Evolutionary conservation across 2,113 vertebrate species (phyloP).

Genomic region (Hippocampus comes): DNA sequence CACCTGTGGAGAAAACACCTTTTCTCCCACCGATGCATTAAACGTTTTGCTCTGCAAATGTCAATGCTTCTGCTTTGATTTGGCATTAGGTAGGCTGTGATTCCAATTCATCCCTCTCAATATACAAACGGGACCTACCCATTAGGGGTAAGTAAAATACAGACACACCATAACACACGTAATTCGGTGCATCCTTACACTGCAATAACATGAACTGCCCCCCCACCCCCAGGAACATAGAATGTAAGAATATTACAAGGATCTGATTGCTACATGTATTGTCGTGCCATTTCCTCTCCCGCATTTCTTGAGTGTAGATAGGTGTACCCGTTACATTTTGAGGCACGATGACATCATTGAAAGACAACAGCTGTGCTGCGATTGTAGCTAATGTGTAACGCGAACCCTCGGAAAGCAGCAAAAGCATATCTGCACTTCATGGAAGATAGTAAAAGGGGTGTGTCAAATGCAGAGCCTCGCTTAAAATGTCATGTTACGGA

Average conservation of each 20-base stretch:
- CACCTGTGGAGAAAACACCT: conserved; percentile 47
- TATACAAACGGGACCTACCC: neutral
- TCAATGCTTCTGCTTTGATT: conserved; percentile 31
- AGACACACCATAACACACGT: no score
- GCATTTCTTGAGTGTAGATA: neutral
- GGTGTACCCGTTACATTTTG: neutral
- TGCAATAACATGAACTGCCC: no score
- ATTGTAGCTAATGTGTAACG: neutral
- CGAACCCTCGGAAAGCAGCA: neutral
- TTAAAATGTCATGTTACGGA: neutral
- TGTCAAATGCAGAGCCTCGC: neutral
- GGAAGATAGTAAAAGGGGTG: neutral
- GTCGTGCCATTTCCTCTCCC: neutral
- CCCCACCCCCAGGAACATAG: no score
- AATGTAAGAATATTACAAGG: no score
- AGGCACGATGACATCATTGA: neutral
- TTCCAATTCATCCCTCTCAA: neutral
- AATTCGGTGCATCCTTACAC: no score
- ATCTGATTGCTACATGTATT: no score
- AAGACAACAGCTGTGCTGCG: conserved; percentile 5
- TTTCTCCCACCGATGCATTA: conserved; percentile 20
- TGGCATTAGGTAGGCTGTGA: conserved; percentile 25
- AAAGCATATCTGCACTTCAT: neutral
- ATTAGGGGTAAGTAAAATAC: no score
- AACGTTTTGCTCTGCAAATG: conserved; percentile 34